These are phyloP conservation scores for Erythrolamprus reginae DNA, from an alignment of 2,113 vertebrate species.

Conservation along the genomic window DNA sequence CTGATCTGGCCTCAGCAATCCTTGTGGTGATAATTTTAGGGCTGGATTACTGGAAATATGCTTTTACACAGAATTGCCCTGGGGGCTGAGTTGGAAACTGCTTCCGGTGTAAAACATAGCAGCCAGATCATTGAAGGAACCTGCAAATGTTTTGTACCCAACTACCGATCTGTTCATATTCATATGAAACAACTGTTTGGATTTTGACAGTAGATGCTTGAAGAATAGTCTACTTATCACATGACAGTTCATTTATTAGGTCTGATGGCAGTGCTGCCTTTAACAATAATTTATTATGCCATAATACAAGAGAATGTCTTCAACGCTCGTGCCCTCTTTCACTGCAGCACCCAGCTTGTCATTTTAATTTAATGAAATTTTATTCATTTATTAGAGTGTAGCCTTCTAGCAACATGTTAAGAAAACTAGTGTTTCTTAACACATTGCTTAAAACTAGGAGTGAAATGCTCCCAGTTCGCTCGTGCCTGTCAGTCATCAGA, in stretches of 20 bases:
- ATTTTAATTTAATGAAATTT: not conserved
- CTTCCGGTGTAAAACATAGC: not conserved
- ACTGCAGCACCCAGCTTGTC: not conserved
- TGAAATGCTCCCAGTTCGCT: too few relatives aligned
- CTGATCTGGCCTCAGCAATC: not conserved
- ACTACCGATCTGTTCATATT: not conserved
- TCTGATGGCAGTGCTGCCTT: not conserved
- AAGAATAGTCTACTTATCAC: not conserved
- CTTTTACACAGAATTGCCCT: not conserved
- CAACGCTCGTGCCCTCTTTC: not conserved
- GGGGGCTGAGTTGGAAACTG: not conserved
- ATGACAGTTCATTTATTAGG: not conserved
- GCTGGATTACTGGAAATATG: not conserved
- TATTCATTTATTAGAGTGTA: not conserved
- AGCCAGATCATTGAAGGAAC: not conserved
- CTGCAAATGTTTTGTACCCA: not conserved
- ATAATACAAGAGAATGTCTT: not conserved
- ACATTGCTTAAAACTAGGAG: constrained; percentile 24
- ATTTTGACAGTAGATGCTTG: not conserved
- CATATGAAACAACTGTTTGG: not conserved
- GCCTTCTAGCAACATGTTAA: too few relatives aligned
- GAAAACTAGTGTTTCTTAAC: not conserved
- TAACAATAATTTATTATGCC: not conserved
- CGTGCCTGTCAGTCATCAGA: too few relatives aligned
- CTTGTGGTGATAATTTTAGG: not conserved